Percentiles rank a stretch among this genome's conserved stretches.
These are phyloP conservation scores for Heliothis virescens DNA, from an alignment of 1,140 invertebrate species.

Conservation along the genomic window DNA sequence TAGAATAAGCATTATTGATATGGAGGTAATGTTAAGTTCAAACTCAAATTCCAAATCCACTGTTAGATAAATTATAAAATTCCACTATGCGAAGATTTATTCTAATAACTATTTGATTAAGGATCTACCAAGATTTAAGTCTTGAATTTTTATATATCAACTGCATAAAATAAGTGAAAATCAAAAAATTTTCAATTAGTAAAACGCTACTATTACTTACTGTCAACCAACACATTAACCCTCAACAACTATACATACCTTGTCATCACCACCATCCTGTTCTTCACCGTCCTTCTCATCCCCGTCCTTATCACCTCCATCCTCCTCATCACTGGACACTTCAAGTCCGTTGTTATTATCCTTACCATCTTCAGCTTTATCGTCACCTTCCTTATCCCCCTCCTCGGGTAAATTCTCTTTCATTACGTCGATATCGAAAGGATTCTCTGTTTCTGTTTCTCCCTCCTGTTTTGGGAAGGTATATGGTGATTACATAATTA, in stretches of 20 bases:
- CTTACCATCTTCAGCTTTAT: conserved; percentile 74
- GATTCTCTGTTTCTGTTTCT: conserved; percentile 90
- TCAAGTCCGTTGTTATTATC: conserved; percentile 83
- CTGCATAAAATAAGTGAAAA: too few relatives aligned
- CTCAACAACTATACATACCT: neutral
- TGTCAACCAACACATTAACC: too few relatives aligned
- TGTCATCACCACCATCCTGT: conserved; percentile 50
- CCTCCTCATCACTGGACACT: conserved; percentile 83
- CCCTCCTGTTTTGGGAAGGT: conserved; percentile 78
- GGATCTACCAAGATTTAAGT: too few relatives aligned
- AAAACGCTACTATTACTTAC: too few relatives aligned
- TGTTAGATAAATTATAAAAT: too few relatives aligned
- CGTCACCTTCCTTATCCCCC: conserved; percentile 63
- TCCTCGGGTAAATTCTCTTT: conserved; percentile 87
- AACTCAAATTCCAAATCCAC: too few relatives aligned
- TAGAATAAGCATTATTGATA: too few relatives aligned
- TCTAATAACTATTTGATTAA: too few relatives aligned
- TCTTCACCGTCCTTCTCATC: conserved; percentile 62
- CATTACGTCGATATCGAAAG: conserved; percentile 93
- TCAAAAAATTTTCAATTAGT: too few relatives aligned
- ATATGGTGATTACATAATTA: neutral
- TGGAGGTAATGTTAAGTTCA: too few relatives aligned
- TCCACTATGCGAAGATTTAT: too few relatives aligned
- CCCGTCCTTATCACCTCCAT: conserved; percentile 76
- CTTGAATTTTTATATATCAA: too few relatives aligned